phyloP scores from a whole-genome alignment of 2,797 vertebrate species.

The Poecilia velifera region DNA sequence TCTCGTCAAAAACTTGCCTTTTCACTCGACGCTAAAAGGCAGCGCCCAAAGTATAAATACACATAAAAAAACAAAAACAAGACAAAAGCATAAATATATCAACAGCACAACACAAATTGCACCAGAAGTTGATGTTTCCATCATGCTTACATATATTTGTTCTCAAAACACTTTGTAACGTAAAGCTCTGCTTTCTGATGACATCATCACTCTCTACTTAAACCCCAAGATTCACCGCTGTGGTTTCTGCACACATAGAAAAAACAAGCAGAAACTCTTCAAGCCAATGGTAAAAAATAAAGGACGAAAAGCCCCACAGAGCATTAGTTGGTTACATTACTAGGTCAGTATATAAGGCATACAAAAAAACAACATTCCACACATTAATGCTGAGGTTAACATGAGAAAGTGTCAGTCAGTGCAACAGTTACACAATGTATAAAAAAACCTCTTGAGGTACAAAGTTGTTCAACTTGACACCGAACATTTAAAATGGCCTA shows the following conservation, averaged over 20 bases:
- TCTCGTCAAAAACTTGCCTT: constrained; percentile 1
- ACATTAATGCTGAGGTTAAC: constrained; percentile 64
- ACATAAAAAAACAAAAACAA: constrained; percentile 25
- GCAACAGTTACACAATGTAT: constrained; percentile 65
- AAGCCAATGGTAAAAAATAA: constrained; percentile 51
- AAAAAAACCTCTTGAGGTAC: constrained; percentile 71
- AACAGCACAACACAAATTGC: constrained; percentile 23
- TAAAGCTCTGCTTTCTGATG: constrained; percentile 37
- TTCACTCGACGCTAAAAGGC: constrained; percentile 13
- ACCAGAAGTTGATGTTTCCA: constrained; percentile 11
- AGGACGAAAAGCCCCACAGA: constrained; percentile 58
- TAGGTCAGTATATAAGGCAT: constrained; percentile 75
- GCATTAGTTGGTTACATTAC: constrained; percentile 74
- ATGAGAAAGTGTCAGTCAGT: constrained; percentile 77
- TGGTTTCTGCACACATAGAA: constrained; percentile 34
- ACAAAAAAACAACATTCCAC: constrained; percentile 73
- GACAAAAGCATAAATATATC: constrained; percentile 15
- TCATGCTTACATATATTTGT: constrained; percentile 38
- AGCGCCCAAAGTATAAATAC: neutral
- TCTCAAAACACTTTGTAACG: constrained; percentile 51
- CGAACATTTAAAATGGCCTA: constrained; percentile 58
- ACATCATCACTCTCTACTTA: constrained; percentile 17
- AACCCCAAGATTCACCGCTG: constrained; percentile 37
- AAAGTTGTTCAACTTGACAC: constrained; percentile 67
- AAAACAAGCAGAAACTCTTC: constrained; percentile 33